Evolutionary conservation across 2,888 invertebrate genomes (phyloP), one percentile per base, ranked within the genome.

Genomic region (Leucania comma): DNA sequence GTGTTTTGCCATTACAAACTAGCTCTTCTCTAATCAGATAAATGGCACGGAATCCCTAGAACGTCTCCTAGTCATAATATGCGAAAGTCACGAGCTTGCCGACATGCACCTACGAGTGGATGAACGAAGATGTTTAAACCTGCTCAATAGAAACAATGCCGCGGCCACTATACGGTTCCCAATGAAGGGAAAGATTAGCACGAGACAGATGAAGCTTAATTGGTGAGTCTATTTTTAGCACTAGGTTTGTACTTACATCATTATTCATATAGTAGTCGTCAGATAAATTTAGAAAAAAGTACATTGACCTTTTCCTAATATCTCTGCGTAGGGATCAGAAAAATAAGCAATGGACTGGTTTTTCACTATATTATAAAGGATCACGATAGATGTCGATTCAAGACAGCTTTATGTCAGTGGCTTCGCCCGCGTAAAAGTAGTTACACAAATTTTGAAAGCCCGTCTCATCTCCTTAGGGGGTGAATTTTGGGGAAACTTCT

Each of bases 151-250:
- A 85, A 97, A 96, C 86, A 96, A 96, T 83, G 76, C 90, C 0
- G 90, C 91, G 0, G 86, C 92, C 0, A 96, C 97, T 0, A 97
- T 98, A 72, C 95, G 98, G 12, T 98, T 96, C 91, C 97, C 97
- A 1, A 95, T 98, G 90, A 96, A 96, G 78, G 98, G 98, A 57
- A 97, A 96, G 91, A 97, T 98, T 57, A 97, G 96, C 87, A 97
- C 97, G 1, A 93, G 96, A 64, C 97, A 97, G 83, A 97, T 98
- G 97, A 98, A 98, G 93, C 96, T 98, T n/a, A 97, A 97, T 88
- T 97, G 97, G 97, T 97, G 95, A 95, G 90, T 82, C 1, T 1
- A 2, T 50, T n/a, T 38, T 42, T 12, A 0, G 22, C 4, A 3
- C 3, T 9, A 10, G 32, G n/a, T 17, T 58, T 58, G 22, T 17